Base-by-base conservation (phyloP, 2,888 invertebrate genomes). In the Drosophila nigritarsus region DNA sequence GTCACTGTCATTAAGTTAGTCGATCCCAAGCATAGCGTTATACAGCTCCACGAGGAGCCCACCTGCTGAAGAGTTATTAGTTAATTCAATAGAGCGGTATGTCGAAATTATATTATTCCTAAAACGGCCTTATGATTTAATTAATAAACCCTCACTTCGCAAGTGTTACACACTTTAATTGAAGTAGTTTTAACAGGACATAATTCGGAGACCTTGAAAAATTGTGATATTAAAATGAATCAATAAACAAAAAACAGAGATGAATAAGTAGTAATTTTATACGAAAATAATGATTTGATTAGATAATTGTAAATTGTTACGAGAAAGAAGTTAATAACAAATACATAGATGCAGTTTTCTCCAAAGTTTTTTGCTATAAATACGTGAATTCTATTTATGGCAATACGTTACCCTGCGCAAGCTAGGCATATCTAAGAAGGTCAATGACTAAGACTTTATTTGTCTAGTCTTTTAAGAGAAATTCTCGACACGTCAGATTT, bases 1-100 rank as follows among this genome's bases (percentile, higher is more conserved):
- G 58, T 51, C 29, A 36, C 29, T 15, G 32, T 63, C 20, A 1
- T 27, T 13, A n/a, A 38, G 9, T 15, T 29, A 4, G 20, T n/a
- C 6, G 9, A 9, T 30, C 30, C 30, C 30, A 73, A 72, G 48
- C 68, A 86, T 5, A 15, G 36, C 34, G 48, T 73, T 13, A 9
- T 9, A 30, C 30, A 30, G 30, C 30, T 30, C 30, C 30, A 30
- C 9, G 30, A 30, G 30, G 9, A 30, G 30, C 9, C 30, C 30
- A 30, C 8, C 2, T 30, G 2, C 30, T 30, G 30, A 15, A n/a
- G 20, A 36, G 6, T 24, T 51, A 20, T 27, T 32, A 38, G 15
- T 30, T 64, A 42, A 51, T 3, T 18, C 8, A 50, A 42, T 42
- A 42, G 38, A 29, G 18, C n/a, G n/a, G 3, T 32, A n/a, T 38